Evolutionary conservation across 1,140 invertebrate genomes (phyloP).

Genomic region (Pissodes strobi): DNA sequence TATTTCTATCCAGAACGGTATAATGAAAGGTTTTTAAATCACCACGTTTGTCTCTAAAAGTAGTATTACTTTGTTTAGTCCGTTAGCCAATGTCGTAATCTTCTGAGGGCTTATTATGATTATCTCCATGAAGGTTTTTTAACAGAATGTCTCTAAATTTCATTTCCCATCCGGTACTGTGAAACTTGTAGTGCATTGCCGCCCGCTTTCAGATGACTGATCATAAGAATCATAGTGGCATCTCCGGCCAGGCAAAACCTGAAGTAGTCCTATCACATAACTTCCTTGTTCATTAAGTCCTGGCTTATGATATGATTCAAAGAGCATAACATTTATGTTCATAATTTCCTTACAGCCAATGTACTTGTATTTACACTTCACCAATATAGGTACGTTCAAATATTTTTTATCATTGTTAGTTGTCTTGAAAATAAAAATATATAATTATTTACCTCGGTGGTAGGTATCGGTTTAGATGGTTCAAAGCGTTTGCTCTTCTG

Average conservation of each 20-base stretch:
- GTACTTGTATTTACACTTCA: neutral
- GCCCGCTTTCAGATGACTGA: neutral
- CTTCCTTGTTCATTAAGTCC: neutral
- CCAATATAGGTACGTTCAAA: neutral
- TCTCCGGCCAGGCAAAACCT: neutral
- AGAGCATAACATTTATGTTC: neutral
- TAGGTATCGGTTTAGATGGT: conserved; percentile 1
- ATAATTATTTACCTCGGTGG: neutral
- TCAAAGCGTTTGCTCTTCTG: neutral
- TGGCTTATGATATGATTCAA: neutral
- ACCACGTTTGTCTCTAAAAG: conserved; percentile 1
- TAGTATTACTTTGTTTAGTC: neutral
- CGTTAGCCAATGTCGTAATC: neutral
- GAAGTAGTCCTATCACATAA: neutral
- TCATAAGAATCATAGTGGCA: neutral
- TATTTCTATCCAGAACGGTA: conserved; percentile 2
- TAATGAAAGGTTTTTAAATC: too few relatives aligned
- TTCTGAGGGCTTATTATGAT: neutral
- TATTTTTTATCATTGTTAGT: too few relatives aligned
- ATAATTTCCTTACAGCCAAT: neutral
- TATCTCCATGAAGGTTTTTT: conserved; percentile 1
- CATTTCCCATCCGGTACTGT: neutral
- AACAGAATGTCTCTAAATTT: neutral
- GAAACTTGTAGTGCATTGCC: conserved; percentile 6
- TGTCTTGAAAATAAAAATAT: too few relatives aligned